Evolutionary conservation across 2,888 invertebrate species (phyloP), one percentile per base, ranked within the genome.

Genomic region (Phrixothrix hirtus): DNA sequence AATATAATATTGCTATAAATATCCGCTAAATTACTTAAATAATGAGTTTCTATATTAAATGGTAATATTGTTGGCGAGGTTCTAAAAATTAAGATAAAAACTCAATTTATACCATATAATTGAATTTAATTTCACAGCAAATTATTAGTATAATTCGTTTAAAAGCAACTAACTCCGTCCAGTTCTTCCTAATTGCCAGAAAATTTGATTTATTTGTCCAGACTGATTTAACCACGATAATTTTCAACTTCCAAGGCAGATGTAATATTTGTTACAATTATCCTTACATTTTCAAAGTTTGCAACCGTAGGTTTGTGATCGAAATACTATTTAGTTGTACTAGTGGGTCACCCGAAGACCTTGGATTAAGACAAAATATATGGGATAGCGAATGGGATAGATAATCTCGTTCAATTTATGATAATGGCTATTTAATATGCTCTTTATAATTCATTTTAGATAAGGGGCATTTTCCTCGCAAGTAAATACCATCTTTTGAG

Each of bases 341-440:
- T 17, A 21, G 10, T 32, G 21, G 4, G 4, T 7, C 21, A 37
- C n/a, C 31, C 13, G 29, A 41, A 21, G 12, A 11, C 45, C 12
- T 39, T 21, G 37, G 45, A 46, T 46, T 46, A 46, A 46, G 37
- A n/a, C 17, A 31, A 46, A 37, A 46, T 46, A 37, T 46, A 46
- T 46, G 14, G 37, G 36, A 37, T 30, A 36, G 37, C 29, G 37
- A 46, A 37, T 46, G 45, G 45, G 37, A 46, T 37, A 46, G 45
- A 46, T 46, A 46, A 46, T 46, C 34, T 35, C 30, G 15, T 11
- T 16, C 29, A 46, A 46, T 46, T 46, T 46, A 46, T 46, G 45
- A 37, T 46, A 46, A 46, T 46, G 30, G 45, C 36, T 46, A 46
- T 46, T 46, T 46, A 46, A 46, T 46, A 46, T 46, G 45, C 45